Conservation (phyloP, 2,797 vertebrate species). For the Yasuhikotakia modesta region DNA sequence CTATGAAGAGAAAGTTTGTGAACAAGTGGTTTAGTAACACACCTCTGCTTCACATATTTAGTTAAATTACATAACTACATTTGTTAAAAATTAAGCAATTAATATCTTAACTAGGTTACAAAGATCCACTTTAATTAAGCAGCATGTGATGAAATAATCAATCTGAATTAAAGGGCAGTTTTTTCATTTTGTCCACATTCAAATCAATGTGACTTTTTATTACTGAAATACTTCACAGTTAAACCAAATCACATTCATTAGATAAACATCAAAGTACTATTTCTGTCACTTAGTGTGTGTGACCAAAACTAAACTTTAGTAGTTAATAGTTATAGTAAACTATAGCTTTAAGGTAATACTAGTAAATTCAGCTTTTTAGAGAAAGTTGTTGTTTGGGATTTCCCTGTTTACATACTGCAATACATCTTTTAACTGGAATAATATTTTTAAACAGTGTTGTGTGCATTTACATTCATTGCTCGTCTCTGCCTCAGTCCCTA, state of each 20-base stretch:
- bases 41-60: conserved; percentile 4
- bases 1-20: conserved; percentile 10
- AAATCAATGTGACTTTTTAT: conserved; percentile 9
- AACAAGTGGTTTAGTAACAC: conserved; percentile 30
- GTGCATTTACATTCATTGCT: conserved; percentile 45
- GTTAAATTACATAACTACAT: conserved; percentile 27
- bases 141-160: conserved; percentile 28
- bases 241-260: conserved; percentile 26
- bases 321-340: neutral
- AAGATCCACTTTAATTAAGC: neutral
- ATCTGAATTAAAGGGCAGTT: conserved; percentile 49
- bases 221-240: conserved; percentile 41
- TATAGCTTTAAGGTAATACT: neutral
- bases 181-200: conserved; percentile 27
- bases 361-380: neutral
- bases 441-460: conserved; percentile 19
- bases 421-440: conserved; percentile 24
- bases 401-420: neutral
- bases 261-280: conserved; percentile 31
- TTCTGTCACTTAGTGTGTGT: conserved; percentile 16
- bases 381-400: conserved; percentile 1
- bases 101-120: conserved; percentile 12
- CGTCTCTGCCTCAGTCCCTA: conserved; percentile 24
- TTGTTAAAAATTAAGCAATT: conserved; percentile 22
- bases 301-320: conserved; percentile 7